A percentile compares a stretch with the other conserved stretches of the same genome.
Evolutionary conservation across 2,797 vertebrate genomes (phyloP).

Genomic region (Hippoglossus hippoglossus): DNA sequence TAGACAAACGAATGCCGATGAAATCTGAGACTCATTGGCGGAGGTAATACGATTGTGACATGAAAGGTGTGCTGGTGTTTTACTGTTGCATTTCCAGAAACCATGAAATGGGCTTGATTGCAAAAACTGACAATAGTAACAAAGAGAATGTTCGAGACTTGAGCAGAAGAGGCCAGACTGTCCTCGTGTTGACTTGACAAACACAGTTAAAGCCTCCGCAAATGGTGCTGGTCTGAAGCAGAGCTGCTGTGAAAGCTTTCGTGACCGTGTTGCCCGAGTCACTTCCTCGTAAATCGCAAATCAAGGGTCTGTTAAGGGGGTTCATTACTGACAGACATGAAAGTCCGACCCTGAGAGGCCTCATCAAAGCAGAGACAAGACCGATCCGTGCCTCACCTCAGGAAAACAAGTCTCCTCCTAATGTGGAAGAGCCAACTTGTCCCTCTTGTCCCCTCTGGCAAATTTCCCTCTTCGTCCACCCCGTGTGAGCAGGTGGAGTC

Average conservation of each 20-base stretch:
- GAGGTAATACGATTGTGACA: background rate
- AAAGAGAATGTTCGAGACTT: background rate
- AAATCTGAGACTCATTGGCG: no score
- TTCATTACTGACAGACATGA: conserved; percentile 41
- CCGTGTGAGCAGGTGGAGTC: conserved; percentile 40
- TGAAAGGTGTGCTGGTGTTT: background rate
- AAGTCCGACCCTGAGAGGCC: conserved; percentile 6
- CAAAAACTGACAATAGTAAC: background rate
- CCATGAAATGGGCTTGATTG: background rate
- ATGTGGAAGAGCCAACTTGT: conserved; percentile 36
- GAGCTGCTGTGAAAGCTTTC: background rate
- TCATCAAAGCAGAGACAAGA: conserved; percentile 43
- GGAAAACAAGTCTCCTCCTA: conserved; percentile 34
- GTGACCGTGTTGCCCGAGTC: background rate
- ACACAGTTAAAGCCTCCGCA: conserved; percentile 1
- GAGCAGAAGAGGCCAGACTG: background rate
- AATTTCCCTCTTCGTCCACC: conserved; percentile 22
- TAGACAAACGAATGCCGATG: no score
- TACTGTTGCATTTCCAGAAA: background rate
- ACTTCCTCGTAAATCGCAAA: conserved; percentile 1
- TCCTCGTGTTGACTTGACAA: background rate
- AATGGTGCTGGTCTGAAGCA: background rate
- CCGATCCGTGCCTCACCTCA: conserved; percentile 23
- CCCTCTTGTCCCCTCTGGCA: conserved; percentile 1
- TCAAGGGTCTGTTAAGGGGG: conserved; percentile 16